A percentile compares a stretch with the other conserved stretches of the same genome.
Conservation (phyloP, 2,113 vertebrate genomes). For the Alaudala cheleensis region DNA sequence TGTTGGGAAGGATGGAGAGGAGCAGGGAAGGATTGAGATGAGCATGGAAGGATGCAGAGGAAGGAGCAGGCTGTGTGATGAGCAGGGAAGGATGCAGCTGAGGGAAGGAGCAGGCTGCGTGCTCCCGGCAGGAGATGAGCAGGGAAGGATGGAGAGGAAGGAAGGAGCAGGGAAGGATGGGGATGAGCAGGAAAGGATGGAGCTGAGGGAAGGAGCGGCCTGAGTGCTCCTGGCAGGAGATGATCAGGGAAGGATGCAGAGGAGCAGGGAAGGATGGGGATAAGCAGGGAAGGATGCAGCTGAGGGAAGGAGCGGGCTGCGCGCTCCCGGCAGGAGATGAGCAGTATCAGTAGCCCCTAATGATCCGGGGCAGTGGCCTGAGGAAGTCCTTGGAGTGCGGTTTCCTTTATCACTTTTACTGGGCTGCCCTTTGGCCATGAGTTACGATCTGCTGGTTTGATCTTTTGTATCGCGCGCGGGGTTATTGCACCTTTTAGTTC, state of each 20-base stretch:
- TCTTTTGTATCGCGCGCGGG: slow-evolving; percentile 40
- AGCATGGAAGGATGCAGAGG: too few species aligned
- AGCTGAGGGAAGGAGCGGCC: too few species aligned
- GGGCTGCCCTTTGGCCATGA: slow-evolving; percentile 38
- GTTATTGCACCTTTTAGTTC: slow-evolving; percentile 61
- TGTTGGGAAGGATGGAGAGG: too few species aligned
- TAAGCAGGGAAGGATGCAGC: background rate
- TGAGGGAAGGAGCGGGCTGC: background rate
- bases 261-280: background rate
- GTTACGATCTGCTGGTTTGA: slow-evolving; percentile 54
- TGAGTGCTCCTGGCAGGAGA: too few species aligned
- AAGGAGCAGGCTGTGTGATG: too few species aligned
- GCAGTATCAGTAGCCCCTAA: slow-evolving; percentile 5
- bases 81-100: too few species aligned
- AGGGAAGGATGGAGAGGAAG: too few species aligned
- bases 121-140: too few species aligned
- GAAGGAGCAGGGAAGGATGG: too few species aligned
- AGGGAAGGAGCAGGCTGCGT: too few species aligned
- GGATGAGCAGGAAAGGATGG: too few species aligned
- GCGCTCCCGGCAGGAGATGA: background rate
- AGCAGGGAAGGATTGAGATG: too few species aligned
- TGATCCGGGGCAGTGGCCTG: slow-evolving; percentile 54
- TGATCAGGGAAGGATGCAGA: background rate
- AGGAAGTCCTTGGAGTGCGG: slow-evolving; percentile 63
- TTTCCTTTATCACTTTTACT: slow-evolving; percentile 55